These are phyloP conservation scores for Acholoe squamosa DNA, from an alignment of 2,888 invertebrate species.

Conservation along the genomic window DNA sequence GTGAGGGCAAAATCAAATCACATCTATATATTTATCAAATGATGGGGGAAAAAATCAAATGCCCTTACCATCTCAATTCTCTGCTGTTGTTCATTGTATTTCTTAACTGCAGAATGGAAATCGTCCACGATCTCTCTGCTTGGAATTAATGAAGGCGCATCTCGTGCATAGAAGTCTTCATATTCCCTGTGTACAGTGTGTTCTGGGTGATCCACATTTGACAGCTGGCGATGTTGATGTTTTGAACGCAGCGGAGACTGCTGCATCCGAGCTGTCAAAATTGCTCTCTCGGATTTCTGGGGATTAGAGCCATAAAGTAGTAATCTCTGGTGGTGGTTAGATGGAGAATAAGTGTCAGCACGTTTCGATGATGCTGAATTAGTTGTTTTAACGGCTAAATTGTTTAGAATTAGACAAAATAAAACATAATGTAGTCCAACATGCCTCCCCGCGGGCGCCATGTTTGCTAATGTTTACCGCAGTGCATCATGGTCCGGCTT, in stretches of 20 bases:
- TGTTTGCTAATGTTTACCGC: conserved; percentile 50
- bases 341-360: background rate
- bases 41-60: background rate
- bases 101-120: background rate
- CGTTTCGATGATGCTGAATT: background rate
- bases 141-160: background rate
- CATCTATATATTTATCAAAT: too few species aligned
- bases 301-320: background rate
- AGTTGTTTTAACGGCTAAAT: background rate
- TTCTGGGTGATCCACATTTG: background rate
- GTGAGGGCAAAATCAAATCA: too few species aligned
- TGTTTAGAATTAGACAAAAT: conserved; percentile 1
- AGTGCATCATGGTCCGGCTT: conserved; percentile 3
- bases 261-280: background rate
- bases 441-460: background rate
- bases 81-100: conserved; percentile 18
- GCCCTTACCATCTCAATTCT: background rate
- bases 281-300: background rate
- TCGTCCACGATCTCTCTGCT: conserved; percentile 25
- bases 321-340: background rate
- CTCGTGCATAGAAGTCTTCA: background rate
- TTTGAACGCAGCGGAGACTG: background rate
- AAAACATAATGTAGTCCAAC: background rate
- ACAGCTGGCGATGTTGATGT: background rate
- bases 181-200: background rate